Evolutionary conservation across 2,113 vertebrate species (phyloP).

Genomic region (Pantherophis guttatus): DNA sequence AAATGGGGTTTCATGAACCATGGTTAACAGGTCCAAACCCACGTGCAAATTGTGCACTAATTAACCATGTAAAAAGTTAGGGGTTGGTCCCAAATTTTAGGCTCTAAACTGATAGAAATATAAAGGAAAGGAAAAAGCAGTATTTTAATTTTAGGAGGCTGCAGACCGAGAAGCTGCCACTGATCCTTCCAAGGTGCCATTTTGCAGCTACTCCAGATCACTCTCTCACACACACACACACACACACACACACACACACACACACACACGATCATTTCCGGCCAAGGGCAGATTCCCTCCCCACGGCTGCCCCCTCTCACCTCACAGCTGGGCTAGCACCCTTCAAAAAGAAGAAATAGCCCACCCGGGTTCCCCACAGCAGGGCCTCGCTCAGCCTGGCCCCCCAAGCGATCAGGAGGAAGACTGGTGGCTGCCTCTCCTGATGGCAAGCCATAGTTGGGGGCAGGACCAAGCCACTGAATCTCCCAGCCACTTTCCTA

Average conservation of each 20-base stretch:
- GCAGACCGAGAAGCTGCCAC: neutral
- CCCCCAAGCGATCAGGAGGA: neutral
- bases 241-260: no score
- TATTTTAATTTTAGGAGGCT: no score
- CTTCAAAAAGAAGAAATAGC: neutral
- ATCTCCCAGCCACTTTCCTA: neutral
- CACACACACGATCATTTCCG: neutral
- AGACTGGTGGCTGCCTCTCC: neutral
- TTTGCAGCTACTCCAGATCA: neutral
- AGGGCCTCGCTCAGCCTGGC: neutral
- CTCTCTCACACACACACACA: no score
- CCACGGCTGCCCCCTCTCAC: neutral
- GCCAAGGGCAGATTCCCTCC: neutral
- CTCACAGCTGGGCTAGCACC: neutral
- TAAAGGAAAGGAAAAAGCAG: no score
- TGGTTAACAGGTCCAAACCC: no score
- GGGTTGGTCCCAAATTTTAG: no score
- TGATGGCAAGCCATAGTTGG: neutral
- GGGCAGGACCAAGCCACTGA: neutral
- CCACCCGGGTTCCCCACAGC: neutral
- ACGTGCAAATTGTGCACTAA: no score
- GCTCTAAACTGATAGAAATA: neutral
- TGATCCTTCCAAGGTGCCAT: neutral
- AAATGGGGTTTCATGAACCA: no score
- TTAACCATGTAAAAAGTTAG: no score